Evolutionary conservation across 2,797 vertebrate genomes (phyloP), one percentile per base, ranked within the genome.

Genomic region (Cossypha polioptera): DNA sequence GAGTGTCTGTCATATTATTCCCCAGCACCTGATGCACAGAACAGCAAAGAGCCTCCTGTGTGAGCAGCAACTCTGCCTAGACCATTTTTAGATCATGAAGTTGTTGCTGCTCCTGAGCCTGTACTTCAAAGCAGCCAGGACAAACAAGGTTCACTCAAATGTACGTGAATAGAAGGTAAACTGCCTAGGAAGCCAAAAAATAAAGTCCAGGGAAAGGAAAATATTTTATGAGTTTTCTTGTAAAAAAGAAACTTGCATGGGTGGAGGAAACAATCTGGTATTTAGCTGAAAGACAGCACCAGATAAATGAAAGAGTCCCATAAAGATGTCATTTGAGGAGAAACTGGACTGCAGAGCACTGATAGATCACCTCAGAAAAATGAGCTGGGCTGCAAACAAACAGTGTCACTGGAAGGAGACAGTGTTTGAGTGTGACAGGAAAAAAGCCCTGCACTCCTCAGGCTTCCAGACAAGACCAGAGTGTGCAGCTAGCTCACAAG

Each of bases 51-150:
- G 47, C 21, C 20, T 74, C 47, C 36, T 66, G 4, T 47, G 12
- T 31, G 67, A 89, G 43, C 69, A 93, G 26, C 40, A 75, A 19
- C 17, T 58, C 62, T 68, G 19, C 36, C 43, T 79, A 62, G 43
- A 40, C 43, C 18, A 72, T 72, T 71, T 83, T 88, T 88, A 94
- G 58, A 42, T 81, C 18, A 66, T 31, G n/a, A 84, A 92, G 55
- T 29, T 67, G 24, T 35, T 94, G 78, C 45, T 89, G 18, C 43
- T 91, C 77, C 81, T 92, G 63, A 93, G 72, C 22, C 29, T 74
- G 22, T 24, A 65, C 75, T 92, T 95, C 91, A 93, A 94, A 96
- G 85, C 69, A 51, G 47, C 47, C 61, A 62, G 89, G 84, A 93
- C 54, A 96, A 94, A 81, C n/a, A 93, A 88, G 75, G 62, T 65